phyloP scores from a whole-genome alignment of 2,113 vertebrate genomes.

The Siniperca knerii region DNA sequence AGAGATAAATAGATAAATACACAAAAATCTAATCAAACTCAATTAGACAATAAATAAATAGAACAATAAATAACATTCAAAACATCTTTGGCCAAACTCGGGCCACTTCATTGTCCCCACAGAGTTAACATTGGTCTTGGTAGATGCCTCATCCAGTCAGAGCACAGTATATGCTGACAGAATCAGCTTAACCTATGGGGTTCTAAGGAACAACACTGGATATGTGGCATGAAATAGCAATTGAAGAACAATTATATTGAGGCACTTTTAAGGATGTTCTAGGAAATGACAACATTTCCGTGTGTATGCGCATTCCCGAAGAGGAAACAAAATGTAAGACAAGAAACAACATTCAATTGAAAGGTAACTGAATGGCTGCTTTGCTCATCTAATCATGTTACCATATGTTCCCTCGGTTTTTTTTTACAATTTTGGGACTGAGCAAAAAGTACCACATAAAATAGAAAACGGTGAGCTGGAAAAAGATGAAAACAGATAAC shows the following conservation, averaged over 20 bases:
- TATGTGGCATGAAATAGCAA: slow-evolving; percentile 68
- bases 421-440: slow-evolving; percentile 72
- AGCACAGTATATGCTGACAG: slow-evolving; percentile 37
- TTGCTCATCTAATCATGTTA: slow-evolving; percentile 51
- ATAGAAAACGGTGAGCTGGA: slow-evolving; percentile 50
- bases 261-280: slow-evolving; percentile 86
- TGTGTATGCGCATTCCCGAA: slow-evolving; percentile 57
- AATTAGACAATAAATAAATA: slow-evolving; percentile 84
- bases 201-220: slow-evolving; percentile 50
- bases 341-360: slow-evolving; percentile 66
- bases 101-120: slow-evolving; percentile 68
- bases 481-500: slow-evolving; percentile 44
- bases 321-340: slow-evolving; percentile 66
- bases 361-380: slow-evolving; percentile 64
- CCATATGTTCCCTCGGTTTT: slow-evolving; percentile 19
- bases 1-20: slow-evolving; percentile 88
- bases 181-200: slow-evolving; percentile 32
- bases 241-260: slow-evolving; percentile 81
- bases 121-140: slow-evolving; percentile 44
- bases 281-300: slow-evolving; percentile 79
- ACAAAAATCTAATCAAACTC: slow-evolving; percentile 72
- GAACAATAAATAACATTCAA: slow-evolving; percentile 86
- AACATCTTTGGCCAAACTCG: slow-evolving; percentile 83
- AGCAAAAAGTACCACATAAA: slow-evolving; percentile 50
- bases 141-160: slow-evolving; percentile 34